Evolutionary conservation across 2,797 vertebrate genomes (phyloP).

Genomic region (Chrosomus eos): DNA sequence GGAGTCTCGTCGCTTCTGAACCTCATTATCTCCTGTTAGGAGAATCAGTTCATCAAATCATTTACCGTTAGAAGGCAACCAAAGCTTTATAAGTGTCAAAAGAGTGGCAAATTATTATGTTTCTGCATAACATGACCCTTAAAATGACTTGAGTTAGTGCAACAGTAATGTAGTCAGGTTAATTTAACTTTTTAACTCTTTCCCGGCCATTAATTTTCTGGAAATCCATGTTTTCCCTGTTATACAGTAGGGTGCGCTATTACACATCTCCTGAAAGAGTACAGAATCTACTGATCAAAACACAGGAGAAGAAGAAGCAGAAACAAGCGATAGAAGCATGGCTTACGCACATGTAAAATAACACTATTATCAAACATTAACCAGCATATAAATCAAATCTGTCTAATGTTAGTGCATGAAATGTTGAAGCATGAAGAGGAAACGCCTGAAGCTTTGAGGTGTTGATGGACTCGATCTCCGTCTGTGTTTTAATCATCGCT

Average conservation of each 20-base stretch:
- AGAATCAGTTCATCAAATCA: neutral
- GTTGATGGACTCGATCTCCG: too few species aligned
- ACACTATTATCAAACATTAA: too few species aligned
- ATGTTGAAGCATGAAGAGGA: too few species aligned
- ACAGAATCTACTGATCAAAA: too few species aligned
- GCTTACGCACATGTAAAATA: too few species aligned
- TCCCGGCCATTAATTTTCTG: neutral
- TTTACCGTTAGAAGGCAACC: neutral
- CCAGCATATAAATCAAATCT: too few species aligned
- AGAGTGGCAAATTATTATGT: neutral
- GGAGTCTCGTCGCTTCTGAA: neutral
- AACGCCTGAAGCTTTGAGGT: too few species aligned
- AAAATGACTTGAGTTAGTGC: neutral
- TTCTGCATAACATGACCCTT: too few species aligned
- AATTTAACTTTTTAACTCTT: neutral
- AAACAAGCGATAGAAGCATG: too few species aligned
- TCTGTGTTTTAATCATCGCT: too few species aligned
- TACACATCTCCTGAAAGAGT: too few species aligned
- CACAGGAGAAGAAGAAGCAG: neutral
- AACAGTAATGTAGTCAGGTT: neutral
- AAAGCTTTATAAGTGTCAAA: neutral
- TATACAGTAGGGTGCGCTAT: neutral
- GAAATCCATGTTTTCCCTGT: neutral
- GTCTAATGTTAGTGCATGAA: too few species aligned
- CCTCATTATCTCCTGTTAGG: constrained; percentile 1